Evolutionary conservation across 1,140 invertebrate species (phyloP).

Genomic region (Doryteuthis pealeii): DNA sequence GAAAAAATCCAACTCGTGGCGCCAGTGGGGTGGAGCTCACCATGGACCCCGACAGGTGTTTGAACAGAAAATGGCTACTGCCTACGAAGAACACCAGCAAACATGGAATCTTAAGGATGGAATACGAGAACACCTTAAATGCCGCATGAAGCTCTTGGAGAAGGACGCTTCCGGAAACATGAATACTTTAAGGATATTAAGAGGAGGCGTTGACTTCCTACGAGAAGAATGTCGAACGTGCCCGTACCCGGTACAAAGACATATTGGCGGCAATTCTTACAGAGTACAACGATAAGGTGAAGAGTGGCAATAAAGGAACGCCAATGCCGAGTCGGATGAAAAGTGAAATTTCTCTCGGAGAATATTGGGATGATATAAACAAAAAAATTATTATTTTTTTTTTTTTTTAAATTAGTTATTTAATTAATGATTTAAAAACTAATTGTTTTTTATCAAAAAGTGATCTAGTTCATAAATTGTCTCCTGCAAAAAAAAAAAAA

Average conservation of each 20-base stretch:
- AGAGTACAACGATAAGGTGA: not conserved
- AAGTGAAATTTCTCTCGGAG: not conserved
- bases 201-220: not conserved
- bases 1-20: not conserved
- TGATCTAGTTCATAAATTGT: too few species aligned
- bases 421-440: too few species aligned
- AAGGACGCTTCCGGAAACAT: not conserved
- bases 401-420: too few species aligned
- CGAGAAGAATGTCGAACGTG: not conserved
- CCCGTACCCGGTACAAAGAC: not conserved
- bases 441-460: too few species aligned
- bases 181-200: not conserved
- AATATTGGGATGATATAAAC: too few species aligned
- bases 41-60: constrained; percentile 3
- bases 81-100: not conserved
- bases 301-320: not conserved
- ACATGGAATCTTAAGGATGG: not conserved
- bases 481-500: too few species aligned
- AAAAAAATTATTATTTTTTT: too few species aligned
- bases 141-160: too few species aligned
- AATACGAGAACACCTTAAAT: too few species aligned
- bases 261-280: not conserved
- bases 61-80: not conserved
- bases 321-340: not conserved
- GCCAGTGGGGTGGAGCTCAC: not conserved